Evolutionary conservation across 2,113 vertebrate genomes (phyloP).

Genomic region (Scatophagus argus): DNA sequence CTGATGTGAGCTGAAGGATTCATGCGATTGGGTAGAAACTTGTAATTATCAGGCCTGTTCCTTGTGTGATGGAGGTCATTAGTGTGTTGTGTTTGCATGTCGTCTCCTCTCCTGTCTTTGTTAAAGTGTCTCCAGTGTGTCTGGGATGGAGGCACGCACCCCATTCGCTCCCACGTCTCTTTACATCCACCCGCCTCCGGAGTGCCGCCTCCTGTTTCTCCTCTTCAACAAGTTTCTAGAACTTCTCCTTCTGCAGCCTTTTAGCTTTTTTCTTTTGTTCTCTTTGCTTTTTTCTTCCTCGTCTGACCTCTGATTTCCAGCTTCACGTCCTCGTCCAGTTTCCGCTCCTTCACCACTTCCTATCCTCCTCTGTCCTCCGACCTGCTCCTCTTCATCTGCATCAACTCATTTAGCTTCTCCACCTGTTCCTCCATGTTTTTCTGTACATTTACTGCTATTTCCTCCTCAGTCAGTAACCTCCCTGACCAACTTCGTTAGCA

Average conservation of each 20-base stretch:
- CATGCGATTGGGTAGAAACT: background rate
- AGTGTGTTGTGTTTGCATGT: slow-evolving; percentile 57
- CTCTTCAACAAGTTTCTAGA: too few species aligned
- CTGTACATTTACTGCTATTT: too few species aligned
- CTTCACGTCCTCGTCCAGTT: background rate
- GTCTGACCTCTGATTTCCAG: background rate
- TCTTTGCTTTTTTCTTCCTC: background rate
- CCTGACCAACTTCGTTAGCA: too few species aligned
- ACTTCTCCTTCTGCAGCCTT: background rate
- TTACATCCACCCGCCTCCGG: slow-evolving; percentile 6
- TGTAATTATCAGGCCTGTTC: background rate
- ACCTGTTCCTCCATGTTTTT: background rate
- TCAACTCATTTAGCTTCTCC: background rate
- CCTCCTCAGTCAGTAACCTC: too few species aligned
- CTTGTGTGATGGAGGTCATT: slow-evolving; percentile 54
- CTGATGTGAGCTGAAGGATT: slow-evolving; percentile 41
- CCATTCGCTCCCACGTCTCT: slow-evolving; percentile 39
- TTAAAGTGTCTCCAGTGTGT: slow-evolving; percentile 69
- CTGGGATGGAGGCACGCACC: slow-evolving; percentile 59
- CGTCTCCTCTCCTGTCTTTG: slow-evolving; percentile 56
- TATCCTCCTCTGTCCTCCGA: background rate
- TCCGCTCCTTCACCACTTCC: background rate
- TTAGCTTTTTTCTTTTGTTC: background rate
- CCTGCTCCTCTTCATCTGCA: background rate
- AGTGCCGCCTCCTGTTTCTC: background rate